phyloP scores from a whole-genome alignment of 2,113 vertebrate species.

The Procavia capensis region DNA sequence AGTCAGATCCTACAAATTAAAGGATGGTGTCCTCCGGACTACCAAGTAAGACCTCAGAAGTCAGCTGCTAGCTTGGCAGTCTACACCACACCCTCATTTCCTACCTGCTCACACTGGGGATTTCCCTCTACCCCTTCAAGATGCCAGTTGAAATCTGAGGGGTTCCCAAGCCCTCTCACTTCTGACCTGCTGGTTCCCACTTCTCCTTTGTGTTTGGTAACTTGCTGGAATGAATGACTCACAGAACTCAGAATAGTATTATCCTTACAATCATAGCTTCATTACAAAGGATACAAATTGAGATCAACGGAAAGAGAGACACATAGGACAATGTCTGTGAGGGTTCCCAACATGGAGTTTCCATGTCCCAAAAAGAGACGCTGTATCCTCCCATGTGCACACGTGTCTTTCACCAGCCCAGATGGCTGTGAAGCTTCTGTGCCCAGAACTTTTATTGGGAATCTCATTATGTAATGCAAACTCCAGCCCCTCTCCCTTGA shows the following conservation, averaged over 20 bases:
- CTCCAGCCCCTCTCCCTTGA: not conserved
- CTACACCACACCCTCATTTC: not conserved
- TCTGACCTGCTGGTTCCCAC: not conserved
- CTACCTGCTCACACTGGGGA: not conserved
- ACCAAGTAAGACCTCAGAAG: not conserved
- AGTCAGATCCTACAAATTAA: not conserved
- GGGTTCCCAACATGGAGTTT: not conserved
- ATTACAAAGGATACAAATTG: not conserved
- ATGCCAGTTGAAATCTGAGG: not conserved
- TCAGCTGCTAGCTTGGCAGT: not conserved
- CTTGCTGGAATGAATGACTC: not conserved
- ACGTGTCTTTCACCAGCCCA: not conserved
- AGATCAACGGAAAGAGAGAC: not conserved
- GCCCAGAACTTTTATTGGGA: not conserved
- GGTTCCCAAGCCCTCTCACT: not conserved
- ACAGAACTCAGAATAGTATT: not conserved
- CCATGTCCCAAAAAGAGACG: not conserved
- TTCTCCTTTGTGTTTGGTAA: not conserved
- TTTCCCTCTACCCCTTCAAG: not conserved
- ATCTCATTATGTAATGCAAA: not conserved
- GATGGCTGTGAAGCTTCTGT: not conserved
- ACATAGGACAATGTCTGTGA: not conserved
- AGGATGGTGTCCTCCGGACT: not conserved
- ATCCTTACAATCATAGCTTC: not conserved
- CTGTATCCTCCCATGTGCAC: not conserved